phyloP scores from a whole-genome alignment of 2,888 invertebrate species.

The Osedax frankpressi region DNA sequence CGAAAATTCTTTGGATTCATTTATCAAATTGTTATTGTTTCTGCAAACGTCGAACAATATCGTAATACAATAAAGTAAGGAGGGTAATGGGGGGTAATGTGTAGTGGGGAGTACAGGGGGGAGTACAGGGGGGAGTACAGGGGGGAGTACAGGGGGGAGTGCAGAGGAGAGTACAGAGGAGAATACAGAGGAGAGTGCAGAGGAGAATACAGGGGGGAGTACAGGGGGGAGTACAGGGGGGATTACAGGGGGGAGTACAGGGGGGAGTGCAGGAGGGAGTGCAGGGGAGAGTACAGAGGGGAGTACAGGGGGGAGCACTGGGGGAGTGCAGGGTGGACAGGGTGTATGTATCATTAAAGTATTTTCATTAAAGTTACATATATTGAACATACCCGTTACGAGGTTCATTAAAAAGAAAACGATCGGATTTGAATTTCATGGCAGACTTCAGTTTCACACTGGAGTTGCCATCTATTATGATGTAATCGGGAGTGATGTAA shows the following conservation, averaged over 20 bases:
- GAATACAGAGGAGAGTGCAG: not conserved
- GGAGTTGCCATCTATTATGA: too few species aligned
- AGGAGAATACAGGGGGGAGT: not conserved
- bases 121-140: not conserved
- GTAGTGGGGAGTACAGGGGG: not conserved
- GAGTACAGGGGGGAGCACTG: not conserved
- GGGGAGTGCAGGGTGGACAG: too few species aligned
- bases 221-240: not conserved
- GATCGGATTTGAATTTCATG: too few species aligned
- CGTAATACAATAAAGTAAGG: not conserved
- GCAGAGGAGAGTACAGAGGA: not conserved
- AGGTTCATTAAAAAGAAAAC: too few species aligned
- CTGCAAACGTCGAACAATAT: too few species aligned
- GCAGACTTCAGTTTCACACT: too few species aligned
- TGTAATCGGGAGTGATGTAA: too few species aligned
- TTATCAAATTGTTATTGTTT: too few species aligned
- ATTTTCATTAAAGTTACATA: too few species aligned
- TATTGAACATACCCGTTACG: too few species aligned
- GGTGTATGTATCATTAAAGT: too few species aligned
- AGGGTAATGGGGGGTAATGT: not conserved
- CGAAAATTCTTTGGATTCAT: too few species aligned
- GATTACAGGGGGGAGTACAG: not conserved
- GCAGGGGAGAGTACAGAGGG: not conserved
- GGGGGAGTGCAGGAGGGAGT: not conserved
- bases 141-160: not conserved